Base-by-base conservation (phyloP, 2,113 vertebrate species). In the Ascaphus truei region DNA sequence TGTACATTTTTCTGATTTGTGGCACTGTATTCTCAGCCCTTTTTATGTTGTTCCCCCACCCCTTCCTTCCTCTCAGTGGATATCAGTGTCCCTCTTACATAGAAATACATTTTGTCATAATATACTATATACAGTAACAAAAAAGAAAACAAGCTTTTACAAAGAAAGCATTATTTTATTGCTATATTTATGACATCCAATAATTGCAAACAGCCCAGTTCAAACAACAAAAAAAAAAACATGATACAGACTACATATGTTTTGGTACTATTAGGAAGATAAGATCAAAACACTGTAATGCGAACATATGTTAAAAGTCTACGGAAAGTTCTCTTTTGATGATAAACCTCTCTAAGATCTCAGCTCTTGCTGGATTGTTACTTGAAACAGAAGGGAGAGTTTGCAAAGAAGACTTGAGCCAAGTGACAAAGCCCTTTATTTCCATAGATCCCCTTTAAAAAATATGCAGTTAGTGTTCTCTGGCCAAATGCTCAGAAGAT, bases 281-380 rank as follows among this genome's bases (percentile, higher is more conserved):
- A 69, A 69, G 66, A 68, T 69, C 66, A 69, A 69, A 69, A 51
- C 31, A 51, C 45, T 51, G 16, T 51, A 69, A 69, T 60, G 56
- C 59, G 56, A 69, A 69, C 66, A 59, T 13, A 60, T 60, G 56
- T 36, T 69, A 50, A 27, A 60, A 69, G 20, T 69, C n/a, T n/a
- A n/a, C n/a, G n/a, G n/a, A n/a, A n/a, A n/a, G n/a, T n/a, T n/a
- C n/a, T n/a, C 66, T 69, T 69, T 69, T 69, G 66, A 69, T 60
- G 56, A 58, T 47, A 68, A 48, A 39, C 23, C 56, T 51, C 60
- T 15, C 43, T 69, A 69, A 60, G 66, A 60, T 60, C 56, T 69
- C 45, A 69, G 66, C 65, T 68, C 45, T 56, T 45, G 30, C 26
- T 37, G 53, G 65, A 60, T 69, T 69, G 60, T 60, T 69, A 69